Conservation (phyloP, 1,140 invertebrate species). For the Mya arenaria region DNA sequence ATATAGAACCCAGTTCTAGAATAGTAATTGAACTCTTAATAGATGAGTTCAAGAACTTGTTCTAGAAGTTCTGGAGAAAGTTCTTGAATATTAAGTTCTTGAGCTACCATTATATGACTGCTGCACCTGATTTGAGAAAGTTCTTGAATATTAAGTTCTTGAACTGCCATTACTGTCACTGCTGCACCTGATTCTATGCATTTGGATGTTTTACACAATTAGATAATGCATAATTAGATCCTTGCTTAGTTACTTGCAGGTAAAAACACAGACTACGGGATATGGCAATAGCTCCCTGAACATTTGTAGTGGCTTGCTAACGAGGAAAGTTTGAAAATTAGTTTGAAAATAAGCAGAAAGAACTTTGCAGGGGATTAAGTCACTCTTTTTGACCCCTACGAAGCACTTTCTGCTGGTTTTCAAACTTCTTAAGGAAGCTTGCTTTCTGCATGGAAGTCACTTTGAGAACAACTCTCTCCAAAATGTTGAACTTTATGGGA, state of each 20-base stretch:
- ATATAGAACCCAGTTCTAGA: conserved; percentile 25
- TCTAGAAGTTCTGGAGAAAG: conserved; percentile 3
- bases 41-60: conserved; percentile 16
- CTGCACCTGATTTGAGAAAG: neutral
- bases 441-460: neutral
- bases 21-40: neutral
- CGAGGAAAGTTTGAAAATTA: neutral
- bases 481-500: neutral
- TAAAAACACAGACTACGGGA: neutral
- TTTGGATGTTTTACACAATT: neutral
- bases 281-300: neutral
- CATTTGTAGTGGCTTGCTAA: neutral
- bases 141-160: conserved; percentile 3
- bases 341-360: neutral
- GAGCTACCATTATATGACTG: neutral
- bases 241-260: neutral
- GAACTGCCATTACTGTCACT: no score
- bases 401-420: conserved; percentile 24
- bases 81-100: neutral
- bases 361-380: neutral
- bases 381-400: conserved; percentile 13
- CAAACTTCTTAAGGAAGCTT: conserved; percentile 23
- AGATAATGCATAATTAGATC: neutral
- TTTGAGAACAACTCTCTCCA: neutral
- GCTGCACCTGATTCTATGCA: no score